Percentiles rank a stretch among this genome's conserved stretches.
These are phyloP conservation scores for Ptilodon capucinus DNA, from an alignment of 2,888 invertebrate species.

Conservation along the genomic window DNA sequence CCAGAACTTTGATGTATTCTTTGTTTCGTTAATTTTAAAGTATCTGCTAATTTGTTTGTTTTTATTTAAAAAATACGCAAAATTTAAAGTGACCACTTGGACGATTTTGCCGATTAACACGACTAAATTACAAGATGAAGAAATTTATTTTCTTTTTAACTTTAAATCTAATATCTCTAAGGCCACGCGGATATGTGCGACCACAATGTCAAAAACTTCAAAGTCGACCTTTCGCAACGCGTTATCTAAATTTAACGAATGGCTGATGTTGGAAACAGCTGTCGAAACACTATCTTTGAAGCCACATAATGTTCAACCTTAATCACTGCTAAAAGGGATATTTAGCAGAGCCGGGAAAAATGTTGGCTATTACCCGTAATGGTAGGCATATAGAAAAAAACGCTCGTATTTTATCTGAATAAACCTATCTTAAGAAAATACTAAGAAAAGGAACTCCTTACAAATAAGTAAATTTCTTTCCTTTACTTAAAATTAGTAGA, in stretches of 20 bases:
- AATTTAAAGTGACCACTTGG: too few relatives aligned
- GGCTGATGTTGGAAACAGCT: slow-evolving; percentile 10
- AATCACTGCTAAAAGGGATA: slow-evolving; percentile 18
- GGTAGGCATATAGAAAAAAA: not conserved
- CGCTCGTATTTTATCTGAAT: not conserved
- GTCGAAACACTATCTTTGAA: slow-evolving; percentile 18
- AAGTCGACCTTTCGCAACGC: slow-evolving; percentile 22
- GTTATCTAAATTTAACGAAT: slow-evolving; percentile 9
- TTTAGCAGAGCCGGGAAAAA: slow-evolving; percentile 8
- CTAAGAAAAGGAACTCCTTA: too few relatives aligned
- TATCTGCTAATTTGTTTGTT: too few relatives aligned
- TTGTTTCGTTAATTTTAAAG: not conserved
- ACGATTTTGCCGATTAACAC: too few relatives aligned
- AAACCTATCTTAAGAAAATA: not conserved
- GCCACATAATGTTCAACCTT: slow-evolving; percentile 13
- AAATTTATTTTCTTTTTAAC: not conserved
- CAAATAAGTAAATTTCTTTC: too few relatives aligned
- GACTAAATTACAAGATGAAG: too few relatives aligned
- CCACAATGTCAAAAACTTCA: slow-evolving; percentile 38
- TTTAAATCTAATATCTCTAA: not conserved
- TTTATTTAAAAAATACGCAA: too few relatives aligned
- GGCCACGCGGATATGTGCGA: slow-evolving; percentile 18
- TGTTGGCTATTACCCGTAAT: slow-evolving; percentile 4
- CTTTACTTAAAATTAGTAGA: too few relatives aligned
- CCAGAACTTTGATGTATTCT: slow-evolving; percentile 3